These are phyloP conservation scores for Channa striata DNA, from an alignment of 2,797 vertebrate species.

Conservation along the genomic window DNA sequence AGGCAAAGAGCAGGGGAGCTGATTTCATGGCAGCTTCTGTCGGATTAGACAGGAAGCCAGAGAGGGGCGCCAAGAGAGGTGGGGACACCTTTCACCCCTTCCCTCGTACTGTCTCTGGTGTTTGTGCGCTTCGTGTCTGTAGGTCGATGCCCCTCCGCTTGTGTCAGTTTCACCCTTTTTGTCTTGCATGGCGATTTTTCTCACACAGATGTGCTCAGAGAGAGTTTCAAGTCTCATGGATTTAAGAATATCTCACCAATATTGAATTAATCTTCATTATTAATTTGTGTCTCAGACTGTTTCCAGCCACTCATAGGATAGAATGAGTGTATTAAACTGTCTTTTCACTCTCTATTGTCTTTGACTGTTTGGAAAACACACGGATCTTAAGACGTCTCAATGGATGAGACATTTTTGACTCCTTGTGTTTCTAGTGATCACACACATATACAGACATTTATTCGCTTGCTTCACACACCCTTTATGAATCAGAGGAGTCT, in stretches of 20 bases:
- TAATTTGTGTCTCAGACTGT: background rate
- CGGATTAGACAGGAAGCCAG: constrained; percentile 71
- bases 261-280: background rate
- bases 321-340: no score
- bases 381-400: constrained; percentile 19
- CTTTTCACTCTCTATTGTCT: background rate
- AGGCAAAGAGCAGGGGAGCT: constrained; percentile 63
- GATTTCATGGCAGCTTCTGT: constrained; percentile 78
- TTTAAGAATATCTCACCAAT: background rate
- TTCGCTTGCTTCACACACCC: constrained; percentile 45
- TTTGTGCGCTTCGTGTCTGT: constrained; percentile 29
- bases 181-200: constrained; percentile 2
- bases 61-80: constrained; percentile 54
- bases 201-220: no score
- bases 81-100: constrained; percentile 63
- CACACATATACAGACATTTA: constrained; percentile 35
- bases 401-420: constrained; percentile 44
- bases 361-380: constrained; percentile 34
- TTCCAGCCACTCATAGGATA: no score
- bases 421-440: constrained; percentile 38
- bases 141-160: background rate
- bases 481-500: constrained; percentile 70
- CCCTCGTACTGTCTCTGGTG: constrained; percentile 27
- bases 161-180: constrained; percentile 2
- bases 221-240: background rate